Evolutionary conservation across 2,888 invertebrate genomes (phyloP), one percentile per base, ranked within the genome.

Genomic region (Chouioia cunea): DNA sequence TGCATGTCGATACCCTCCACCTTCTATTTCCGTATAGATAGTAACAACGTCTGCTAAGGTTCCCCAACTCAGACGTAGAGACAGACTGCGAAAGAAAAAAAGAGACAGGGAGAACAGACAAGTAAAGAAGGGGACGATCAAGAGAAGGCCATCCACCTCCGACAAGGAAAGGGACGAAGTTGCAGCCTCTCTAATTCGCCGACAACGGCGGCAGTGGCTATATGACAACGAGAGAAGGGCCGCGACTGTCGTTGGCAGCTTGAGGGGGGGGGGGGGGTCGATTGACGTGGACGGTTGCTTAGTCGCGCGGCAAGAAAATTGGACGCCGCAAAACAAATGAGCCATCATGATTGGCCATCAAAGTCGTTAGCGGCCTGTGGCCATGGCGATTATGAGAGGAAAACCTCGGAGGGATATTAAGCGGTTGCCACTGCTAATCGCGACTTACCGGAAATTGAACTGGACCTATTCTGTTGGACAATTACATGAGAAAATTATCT

Each of bases 241-340:
- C 10, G 2, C 27, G 27, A 27, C 36, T 36, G 36, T 36, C 36
- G 36, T 12, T 36, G 6, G 36, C 36, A 36, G 36, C 18, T 0
- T n/a, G 56, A 62, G 16, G n/a, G 6, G 46, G 23, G 6, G 65
- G 47, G 57, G 59, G 69, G 71, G 75, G 78, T 52, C 52, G 52
- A 52, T 78, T 74, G 76, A 76, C 36, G 64, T 59, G 70, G 27
- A 53, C n/a, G 56, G 57, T 46, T 43, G 60, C 27, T 65, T n/a
- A n/a, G 46, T 64, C 44, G 63, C n/a, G 64, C 63, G 76, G 64
- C 71, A 77, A 79, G 78, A 77, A 77, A 78, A 80, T 80, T 80
- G 78, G 78, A 79, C 71, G 74, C 79, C 78, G 75, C 79, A 80
- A 81, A 82, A 82, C 80, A 80, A 82, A 81, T 80, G 80, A 81